Base-by-base conservation (phyloP, 2,888 invertebrate genomes). In the Trachelus troglodyta region DNA sequence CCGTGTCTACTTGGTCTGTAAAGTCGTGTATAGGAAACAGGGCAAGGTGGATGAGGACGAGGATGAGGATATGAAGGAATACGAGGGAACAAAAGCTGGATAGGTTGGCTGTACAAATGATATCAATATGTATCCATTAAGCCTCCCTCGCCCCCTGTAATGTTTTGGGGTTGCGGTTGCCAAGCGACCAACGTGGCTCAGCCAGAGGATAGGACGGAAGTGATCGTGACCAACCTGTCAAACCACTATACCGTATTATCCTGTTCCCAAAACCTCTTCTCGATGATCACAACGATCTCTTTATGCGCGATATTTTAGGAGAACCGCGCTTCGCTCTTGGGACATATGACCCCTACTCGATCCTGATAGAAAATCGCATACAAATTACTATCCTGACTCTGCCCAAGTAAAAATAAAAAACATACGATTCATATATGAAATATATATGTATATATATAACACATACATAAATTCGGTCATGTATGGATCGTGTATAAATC, bases 101-200 rank as follows among this genome's bases (percentile, higher is more conserved):
- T 69, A 34, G 68, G 69, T 35, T 74, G 75, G 73, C 40, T 82
- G 85, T 87, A 85, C 86, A 86, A 89, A 88, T 87, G 87, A 87
- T 88, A 88, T 89, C 87, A 87, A 89, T 88, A 89, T 89, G 87
- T 88, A 89, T 87, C 88, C 88, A 88, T 88, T 88, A 87, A 86
- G 85, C 79, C 75, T 82, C 80, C 83, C 83, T 82, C 80, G 81
- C 79, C 79, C 79, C 79, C 81, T 74, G 80, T 83, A 81, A 77
- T 79, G 80, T 82, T 82, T 79, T 69, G 80, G 80, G 83, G 81
- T 81, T 84, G 85, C 79, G 85, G 85, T 85, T 86, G 86, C 86
- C 81, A 85, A 77, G 85, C 86, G 84, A 86, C 86, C 80, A 76
- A 79, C 78, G 79, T 69, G 78, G 81, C 81, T 76, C 75, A 75